Evolutionary conservation across 1,140 invertebrate species (phyloP).

Genomic region (Vanessa tameamea): DNA sequence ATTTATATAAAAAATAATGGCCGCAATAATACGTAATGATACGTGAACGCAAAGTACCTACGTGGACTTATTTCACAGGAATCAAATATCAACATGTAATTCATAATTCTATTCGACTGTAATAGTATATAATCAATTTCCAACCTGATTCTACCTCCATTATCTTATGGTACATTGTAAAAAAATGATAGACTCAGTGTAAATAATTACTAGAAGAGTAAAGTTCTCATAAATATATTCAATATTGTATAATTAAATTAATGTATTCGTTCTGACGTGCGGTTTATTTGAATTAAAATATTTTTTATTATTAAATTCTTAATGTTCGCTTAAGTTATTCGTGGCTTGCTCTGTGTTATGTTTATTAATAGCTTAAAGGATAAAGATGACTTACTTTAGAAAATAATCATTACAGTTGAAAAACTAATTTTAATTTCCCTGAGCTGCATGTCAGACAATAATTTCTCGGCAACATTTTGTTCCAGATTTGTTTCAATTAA

Average conservation of each 20-base stretch:
- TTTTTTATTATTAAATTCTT: no score
- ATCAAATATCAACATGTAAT: slow-evolving; percentile 47
- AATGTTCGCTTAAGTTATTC: no score
- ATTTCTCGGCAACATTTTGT: no score
- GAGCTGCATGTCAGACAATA: no score
- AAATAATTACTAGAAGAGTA: slow-evolving; percentile 29
- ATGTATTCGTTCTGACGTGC: not conserved
- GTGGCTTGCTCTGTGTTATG: no score
- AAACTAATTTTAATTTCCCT: no score
- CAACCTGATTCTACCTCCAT: slow-evolving; percentile 40
- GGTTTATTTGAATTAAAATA: not conserved
- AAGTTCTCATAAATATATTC: slow-evolving; percentile 25
- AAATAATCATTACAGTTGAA: no score
- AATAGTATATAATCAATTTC: slow-evolving; percentile 55
- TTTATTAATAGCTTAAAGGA: no score
- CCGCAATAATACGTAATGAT: slow-evolving; percentile 43
- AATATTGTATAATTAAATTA: slow-evolving; percentile 9
- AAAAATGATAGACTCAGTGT: slow-evolving; percentile 40
- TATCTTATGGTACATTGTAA: slow-evolving; percentile 41
- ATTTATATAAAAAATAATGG: slow-evolving; percentile 34
- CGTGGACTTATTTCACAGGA: slow-evolving; percentile 51
- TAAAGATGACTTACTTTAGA: no score
- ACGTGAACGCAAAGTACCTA: slow-evolving; percentile 38
- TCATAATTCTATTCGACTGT: slow-evolving; percentile 49
- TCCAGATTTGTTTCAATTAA: no score